Conservation (phyloP, 2,113 vertebrate species). For the Taurulus bubalis region DNA sequence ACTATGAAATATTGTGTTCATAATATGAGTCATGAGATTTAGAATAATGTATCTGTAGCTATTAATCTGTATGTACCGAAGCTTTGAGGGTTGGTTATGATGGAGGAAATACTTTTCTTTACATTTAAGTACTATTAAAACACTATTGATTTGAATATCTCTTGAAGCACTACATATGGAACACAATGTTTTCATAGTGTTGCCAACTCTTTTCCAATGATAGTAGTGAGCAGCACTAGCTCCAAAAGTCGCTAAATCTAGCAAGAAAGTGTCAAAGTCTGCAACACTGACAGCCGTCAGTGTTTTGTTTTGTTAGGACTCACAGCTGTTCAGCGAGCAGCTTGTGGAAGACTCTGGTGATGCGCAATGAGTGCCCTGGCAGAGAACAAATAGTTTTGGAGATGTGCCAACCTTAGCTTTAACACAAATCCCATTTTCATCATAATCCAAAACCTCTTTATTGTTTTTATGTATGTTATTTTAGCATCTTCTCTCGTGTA, state of each 20-base stretch:
- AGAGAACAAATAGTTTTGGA: neutral
- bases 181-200: neutral
- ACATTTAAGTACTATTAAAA: neutral
- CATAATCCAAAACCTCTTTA: neutral
- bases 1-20: neutral
- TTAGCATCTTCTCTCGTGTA: neutral
- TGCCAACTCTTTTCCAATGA: neutral
- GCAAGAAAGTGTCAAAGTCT: too few species aligned
- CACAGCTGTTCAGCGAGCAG: too few species aligned
- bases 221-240: too few species aligned
- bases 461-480: neutral
- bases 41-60: neutral
- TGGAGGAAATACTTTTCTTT: too few species aligned
- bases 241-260: too few species aligned
- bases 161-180: neutral
- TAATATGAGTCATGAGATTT: neutral
- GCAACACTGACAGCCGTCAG: too few species aligned
- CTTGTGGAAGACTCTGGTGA: too few species aligned
- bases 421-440: neutral
- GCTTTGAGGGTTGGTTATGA: neutral
- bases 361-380: neutral
- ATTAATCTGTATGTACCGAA: too few species aligned
- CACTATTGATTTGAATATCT: neutral
- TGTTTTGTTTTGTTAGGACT: too few species aligned
- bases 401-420: too few species aligned